These are phyloP conservation scores for Amiota communis DNA, from an alignment of 2,888 invertebrate genomes.

Conservation along the genomic window DNA sequence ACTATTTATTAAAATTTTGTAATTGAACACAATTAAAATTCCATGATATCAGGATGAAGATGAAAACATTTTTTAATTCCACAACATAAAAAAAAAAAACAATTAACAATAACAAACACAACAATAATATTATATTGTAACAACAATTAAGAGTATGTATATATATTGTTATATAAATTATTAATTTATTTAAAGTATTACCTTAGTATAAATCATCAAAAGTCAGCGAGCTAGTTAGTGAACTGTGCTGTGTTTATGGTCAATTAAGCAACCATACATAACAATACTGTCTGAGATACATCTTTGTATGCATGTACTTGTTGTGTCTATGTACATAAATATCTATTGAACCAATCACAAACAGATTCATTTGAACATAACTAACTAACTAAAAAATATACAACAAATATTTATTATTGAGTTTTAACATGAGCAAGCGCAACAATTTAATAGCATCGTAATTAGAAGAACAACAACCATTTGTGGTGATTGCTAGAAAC, in stretches of 20 bases:
- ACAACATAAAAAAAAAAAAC: neutral
- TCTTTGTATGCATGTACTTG: slow-evolving; percentile 7
- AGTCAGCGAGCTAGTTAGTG: neutral
- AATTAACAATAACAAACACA: neutral
- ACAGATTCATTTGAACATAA: slow-evolving; percentile 9
- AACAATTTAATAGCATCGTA: slow-evolving; percentile 26
- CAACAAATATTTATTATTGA: slow-evolving; percentile 27
- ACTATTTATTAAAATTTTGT: too few relatives aligned
- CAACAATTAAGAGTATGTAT: too few relatives aligned
- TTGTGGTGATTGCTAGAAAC: neutral
- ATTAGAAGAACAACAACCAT: slow-evolving; percentile 23
- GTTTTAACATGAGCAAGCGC: slow-evolving; percentile 27
- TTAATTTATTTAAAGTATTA: too few relatives aligned
- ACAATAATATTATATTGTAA: neutral
- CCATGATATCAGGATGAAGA: too few relatives aligned
- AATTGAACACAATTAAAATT: too few relatives aligned
- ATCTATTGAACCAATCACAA: neutral
- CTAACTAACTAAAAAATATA: neutral
- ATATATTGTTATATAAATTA: too few relatives aligned
- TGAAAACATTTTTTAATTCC: neutral
- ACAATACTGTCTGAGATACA: too few relatives aligned
- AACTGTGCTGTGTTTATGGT: neutral
- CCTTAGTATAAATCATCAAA: too few relatives aligned
- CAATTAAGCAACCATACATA: slow-evolving; percentile 15
- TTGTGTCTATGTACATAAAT: neutral